A percentile compares a stretch with the other conserved stretches of the same genome.
Conservation (phyloP, 1,140 invertebrate genomes). For the Lordiphosa mommai region DNA sequence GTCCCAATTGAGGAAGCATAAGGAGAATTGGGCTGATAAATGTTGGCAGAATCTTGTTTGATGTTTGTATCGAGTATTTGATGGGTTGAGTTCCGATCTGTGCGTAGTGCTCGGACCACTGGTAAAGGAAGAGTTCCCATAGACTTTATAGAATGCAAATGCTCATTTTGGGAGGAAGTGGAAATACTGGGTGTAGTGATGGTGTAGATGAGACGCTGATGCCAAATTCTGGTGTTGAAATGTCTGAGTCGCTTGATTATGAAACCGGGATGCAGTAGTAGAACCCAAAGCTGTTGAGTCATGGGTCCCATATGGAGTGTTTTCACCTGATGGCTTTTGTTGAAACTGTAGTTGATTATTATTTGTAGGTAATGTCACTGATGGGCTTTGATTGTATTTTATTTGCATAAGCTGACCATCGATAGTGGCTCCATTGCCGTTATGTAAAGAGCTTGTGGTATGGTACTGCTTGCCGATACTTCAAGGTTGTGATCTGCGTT, state of each 20-base stretch:
- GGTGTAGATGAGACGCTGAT: constrained; percentile 4
- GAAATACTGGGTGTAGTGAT: constrained; percentile 11
- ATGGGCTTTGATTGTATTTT: neutral
- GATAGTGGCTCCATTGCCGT: neutral
- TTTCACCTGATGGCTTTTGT: neutral
- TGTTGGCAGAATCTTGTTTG: neutral
- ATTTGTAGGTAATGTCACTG: neutral
- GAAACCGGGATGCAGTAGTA: neutral
- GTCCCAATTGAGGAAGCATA: neutral
- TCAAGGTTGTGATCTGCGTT: constrained; percentile 11
- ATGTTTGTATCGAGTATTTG: neutral
- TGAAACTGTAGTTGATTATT: neutral
- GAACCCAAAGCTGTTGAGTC: neutral
- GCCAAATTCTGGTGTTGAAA: neutral
- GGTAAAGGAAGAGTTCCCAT: neutral
- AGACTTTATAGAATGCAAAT: neutral
- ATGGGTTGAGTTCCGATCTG: neutral
- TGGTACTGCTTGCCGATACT: constrained; percentile 1
- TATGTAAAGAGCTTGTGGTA: neutral
- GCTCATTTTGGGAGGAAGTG: neutral
- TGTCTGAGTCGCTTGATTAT: neutral
- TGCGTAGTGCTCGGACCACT: too few species aligned
- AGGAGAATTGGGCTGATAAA: neutral
- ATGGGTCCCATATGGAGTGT: neutral
- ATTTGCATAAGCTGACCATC: neutral